These are phyloP conservation scores for Drosophila buzzatii DNA, from an alignment of 2,888 invertebrate species.

Conservation along the genomic window DNA sequence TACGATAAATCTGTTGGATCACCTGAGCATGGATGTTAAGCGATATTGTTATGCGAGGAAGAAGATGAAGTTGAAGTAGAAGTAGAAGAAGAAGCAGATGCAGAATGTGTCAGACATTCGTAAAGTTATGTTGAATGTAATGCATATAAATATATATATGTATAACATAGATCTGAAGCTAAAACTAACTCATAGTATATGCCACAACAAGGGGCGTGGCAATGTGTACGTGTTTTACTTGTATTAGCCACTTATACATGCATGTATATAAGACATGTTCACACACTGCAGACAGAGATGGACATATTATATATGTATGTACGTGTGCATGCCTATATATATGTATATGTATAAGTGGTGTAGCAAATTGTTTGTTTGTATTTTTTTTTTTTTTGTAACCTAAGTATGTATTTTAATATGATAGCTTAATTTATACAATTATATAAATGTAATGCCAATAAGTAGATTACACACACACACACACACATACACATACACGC, in stretches of 20 bases:
- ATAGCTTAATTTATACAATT: conserved; percentile 46
- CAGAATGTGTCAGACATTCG: conserved; percentile 1
- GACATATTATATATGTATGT: conserved; percentile 8
- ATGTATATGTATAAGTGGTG: conserved; percentile 27
- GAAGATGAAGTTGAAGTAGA: too few relatives aligned
- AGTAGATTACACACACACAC: conserved; percentile 22
- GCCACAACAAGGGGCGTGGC: conserved; percentile 3
- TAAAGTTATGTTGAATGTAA: conserved; percentile 17
- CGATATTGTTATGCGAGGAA: conserved; percentile 34
- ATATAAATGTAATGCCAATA: conserved; percentile 26
- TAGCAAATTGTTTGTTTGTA: conserved; percentile 16
- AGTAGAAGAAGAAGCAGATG: background rate
- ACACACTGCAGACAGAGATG: conserved; percentile 4
- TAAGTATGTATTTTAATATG: conserved; percentile 36
- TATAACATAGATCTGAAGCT: conserved; percentile 20
- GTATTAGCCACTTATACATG: conserved; percentile 30
- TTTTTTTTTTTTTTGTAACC: conserved; percentile 21
- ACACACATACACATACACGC: conserved; percentile 14
- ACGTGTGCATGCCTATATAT: conserved; percentile 19
- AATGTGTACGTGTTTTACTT: conserved; percentile 18
- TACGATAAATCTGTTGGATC: conserved; percentile 18
- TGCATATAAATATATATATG: background rate
- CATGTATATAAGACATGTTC: conserved; percentile 5
- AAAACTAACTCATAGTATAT: conserved; percentile 7
- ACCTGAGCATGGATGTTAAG: conserved; percentile 10